Evolutionary conservation across 2,888 invertebrate species (phyloP), one percentile per base, ranked within the genome.

Genomic region (Cyclophora albipunctata): DNA sequence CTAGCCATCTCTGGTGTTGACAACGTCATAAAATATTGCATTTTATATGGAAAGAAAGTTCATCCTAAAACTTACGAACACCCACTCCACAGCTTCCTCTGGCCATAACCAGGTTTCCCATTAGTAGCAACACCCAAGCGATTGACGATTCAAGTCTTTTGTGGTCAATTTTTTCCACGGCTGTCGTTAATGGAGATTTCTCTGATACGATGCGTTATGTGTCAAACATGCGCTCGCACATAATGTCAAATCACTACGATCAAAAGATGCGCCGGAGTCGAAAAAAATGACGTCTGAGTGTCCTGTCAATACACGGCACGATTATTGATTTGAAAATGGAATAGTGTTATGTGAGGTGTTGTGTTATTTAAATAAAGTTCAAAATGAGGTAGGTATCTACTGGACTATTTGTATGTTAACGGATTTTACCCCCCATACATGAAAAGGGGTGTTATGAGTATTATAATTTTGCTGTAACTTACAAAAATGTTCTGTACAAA

Each of bases 121-220:
- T 86, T 85, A 86, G 84, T 78, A 84, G 81, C 77, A 73, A 75
- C 81, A 83, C 80, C 82, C 79, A 80, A 75, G 79, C 81, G 81
- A 82, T 84, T 84, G 82, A 82, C 82, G 78, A 83, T 78, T 77
- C 79, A 80, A 43, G 72, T 73, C 78, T 76, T 78, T 83, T 81
- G 79, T 82, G 74, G 75, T 77, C 67, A 81, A 71, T 77, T 80
- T 84, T 81, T 80, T 81, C 75, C 74, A 71, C 74, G 74, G 69
- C 76, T 82, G 82, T 83, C 80, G 77, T 80, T 85, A 82, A 84
- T 84, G 83, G 83, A 83, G 78, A 82, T 81, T 80, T 81, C 73
- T 81, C 72, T 66, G 81, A 79, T 81, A 78, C 67, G 55, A 68
- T 62, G 73, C 71, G 71, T 71, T 67, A 72, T 64, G 72, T 82